Conservation (phyloP, 2,797 vertebrate genomes). For the Heteromormyrus szaboi region DNA sequence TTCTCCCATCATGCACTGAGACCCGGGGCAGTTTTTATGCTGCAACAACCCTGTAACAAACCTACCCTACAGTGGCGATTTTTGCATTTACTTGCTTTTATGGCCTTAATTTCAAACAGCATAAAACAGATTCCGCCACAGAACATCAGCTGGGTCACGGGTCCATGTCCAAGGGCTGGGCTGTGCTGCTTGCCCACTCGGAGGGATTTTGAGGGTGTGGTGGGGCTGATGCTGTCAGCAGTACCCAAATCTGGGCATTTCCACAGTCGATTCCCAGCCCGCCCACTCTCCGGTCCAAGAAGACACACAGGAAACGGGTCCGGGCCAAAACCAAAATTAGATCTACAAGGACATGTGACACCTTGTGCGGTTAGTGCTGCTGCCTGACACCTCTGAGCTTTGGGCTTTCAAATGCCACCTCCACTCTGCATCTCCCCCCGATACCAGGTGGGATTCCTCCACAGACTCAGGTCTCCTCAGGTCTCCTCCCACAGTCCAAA, state of each 20-base stretch:
- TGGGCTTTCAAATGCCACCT: neutral
- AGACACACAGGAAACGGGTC: neutral
- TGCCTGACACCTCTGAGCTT: neutral
- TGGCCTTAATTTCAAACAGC: neutral
- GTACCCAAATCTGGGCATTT: neutral
- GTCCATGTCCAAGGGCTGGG: neutral
- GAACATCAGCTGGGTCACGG: neutral
- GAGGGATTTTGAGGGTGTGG: neutral
- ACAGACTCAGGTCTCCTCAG: neutral
- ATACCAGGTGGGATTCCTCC: neutral
- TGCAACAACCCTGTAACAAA: neutral
- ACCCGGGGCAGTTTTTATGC: neutral
- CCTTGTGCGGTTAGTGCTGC: neutral
- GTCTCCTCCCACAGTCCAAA: neutral
- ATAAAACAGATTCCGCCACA: neutral
- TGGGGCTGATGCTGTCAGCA: neutral
- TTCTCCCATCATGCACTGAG: neutral
- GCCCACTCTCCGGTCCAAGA: neutral
- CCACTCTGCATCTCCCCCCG: neutral
- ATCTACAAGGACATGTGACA: neutral
- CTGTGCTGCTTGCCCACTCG: neutral
- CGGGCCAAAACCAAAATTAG: neutral
- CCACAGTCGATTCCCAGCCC: neutral
- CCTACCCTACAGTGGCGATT: neutral
- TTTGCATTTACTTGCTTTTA: neutral